Percentiles rank a stretch among this genome's conserved stretches.
These are phyloP conservation scores for Linnaemya tessellans DNA, from an alignment of 2,888 invertebrate species.

Conservation along the genomic window DNA sequence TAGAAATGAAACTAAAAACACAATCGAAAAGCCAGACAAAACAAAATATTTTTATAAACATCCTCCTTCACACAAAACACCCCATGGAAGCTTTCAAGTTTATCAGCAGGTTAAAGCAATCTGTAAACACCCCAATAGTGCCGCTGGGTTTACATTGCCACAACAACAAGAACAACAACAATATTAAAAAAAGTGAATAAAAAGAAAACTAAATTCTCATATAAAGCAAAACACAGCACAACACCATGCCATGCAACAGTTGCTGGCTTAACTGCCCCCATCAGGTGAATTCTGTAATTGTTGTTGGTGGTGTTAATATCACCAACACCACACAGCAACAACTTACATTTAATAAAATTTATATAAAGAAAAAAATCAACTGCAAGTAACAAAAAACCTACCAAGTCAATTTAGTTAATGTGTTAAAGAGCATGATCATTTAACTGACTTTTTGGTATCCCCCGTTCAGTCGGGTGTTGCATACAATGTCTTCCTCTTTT, in stretches of 20 bases:
- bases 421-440: conserved; percentile 72
- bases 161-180: no score
- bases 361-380: not conserved
- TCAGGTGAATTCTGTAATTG: conserved; percentile 67
- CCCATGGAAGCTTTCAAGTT: conserved; percentile 71
- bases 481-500: conserved; percentile 24
- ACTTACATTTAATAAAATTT: conserved; percentile 27
- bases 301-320: conserved; percentile 67
- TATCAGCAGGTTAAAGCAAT: conserved; percentile 71
- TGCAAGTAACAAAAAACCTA: conserved; percentile 10
- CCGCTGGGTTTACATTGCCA: conserved; percentile 72
- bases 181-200: conserved; percentile 26
- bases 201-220: conserved; percentile 38
- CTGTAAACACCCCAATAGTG: conserved; percentile 74
- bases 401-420: conserved; percentile 66
- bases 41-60: conserved; percentile 57
- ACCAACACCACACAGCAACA: conserved; percentile 62
- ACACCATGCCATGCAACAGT: conserved; percentile 31
- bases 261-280: conserved; percentile 43
- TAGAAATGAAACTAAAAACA: conserved; percentile 4
- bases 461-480: conserved; percentile 40
- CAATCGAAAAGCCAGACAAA: conserved; percentile 23
- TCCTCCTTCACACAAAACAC: conserved; percentile 71
- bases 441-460: conserved; percentile 60
- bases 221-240: conserved; percentile 23